A percentile compares a stretch with the other conserved stretches of the same genome.
Evolutionary conservation across 2,113 vertebrate genomes (phyloP).

Genomic region (Dendropsophus ebraccatus): DNA sequence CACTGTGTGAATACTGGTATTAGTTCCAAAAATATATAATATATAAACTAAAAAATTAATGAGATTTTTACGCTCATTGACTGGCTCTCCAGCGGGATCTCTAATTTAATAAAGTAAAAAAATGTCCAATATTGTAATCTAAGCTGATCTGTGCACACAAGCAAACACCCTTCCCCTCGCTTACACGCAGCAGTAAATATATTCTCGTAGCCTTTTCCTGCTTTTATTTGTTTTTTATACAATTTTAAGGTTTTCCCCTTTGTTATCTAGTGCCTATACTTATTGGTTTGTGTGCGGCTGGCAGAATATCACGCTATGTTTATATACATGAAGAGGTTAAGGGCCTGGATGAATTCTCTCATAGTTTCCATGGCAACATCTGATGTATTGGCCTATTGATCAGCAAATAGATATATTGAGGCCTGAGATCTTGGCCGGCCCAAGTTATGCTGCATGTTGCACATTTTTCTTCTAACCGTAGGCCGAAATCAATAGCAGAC

Average conservation of each 20-base stretch:
- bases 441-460: conserved; percentile 52
- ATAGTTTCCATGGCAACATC: conserved; percentile 54
- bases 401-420: conserved; percentile 59
- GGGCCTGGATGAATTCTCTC: conserved; percentile 39
- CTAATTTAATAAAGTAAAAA: background rate
- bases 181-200: background rate
- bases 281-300: background rate
- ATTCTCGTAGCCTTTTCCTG: background rate
- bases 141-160: background rate
- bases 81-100: background rate
- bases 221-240: background rate
- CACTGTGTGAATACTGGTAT: no score
- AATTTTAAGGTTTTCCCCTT: background rate
- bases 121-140: background rate
- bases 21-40: no score
- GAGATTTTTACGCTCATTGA: background rate
- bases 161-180: background rate
- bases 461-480: conserved; percentile 59
- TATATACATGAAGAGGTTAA: conserved; percentile 47
- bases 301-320: background rate
- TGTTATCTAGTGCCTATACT: background rate
- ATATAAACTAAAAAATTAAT: no score
- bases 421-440: conserved; percentile 36
- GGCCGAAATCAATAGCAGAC: conserved; percentile 59
- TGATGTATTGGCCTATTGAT: conserved; percentile 60